Percentiles rank a stretch among this genome's conserved stretches.
Evolutionary conservation across 2,113 vertebrate species (phyloP).

Genomic region (Elachura formosa): DNA sequence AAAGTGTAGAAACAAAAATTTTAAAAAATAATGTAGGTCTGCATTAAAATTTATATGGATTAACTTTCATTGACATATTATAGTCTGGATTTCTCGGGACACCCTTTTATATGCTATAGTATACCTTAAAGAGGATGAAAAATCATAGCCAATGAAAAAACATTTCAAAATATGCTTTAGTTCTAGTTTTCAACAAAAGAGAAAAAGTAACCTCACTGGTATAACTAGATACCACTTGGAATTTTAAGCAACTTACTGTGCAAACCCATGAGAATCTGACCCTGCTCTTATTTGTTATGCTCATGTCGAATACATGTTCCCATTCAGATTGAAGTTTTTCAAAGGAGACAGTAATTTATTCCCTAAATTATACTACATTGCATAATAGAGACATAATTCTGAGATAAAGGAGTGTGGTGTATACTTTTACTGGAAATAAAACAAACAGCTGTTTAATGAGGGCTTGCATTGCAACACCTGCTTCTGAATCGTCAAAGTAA

Average conservation of each 20-base stretch:
- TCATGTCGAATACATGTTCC: background rate
- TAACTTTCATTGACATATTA: background rate
- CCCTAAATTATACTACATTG: background rate
- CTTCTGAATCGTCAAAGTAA: slow-evolving; percentile 27
- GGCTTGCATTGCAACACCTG: background rate
- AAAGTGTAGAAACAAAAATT: background rate
- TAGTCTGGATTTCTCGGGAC: background rate
- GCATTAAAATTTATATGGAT: background rate
- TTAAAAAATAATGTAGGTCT: background rate
- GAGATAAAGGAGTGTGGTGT: background rate
- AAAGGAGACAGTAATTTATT: background rate
- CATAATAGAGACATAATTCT: background rate
- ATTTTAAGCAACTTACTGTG: background rate
- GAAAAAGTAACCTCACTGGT: background rate
- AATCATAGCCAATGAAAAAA: background rate
- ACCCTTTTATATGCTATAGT: background rate
- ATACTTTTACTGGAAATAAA: background rate
- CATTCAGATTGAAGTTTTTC: background rate
- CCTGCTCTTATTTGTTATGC: background rate
- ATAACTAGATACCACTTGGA: background rate
- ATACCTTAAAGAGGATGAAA: background rate
- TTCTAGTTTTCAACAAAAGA: background rate
- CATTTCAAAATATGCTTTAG: background rate
- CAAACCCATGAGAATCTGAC: background rate
- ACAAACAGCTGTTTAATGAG: slow-evolving; percentile 21